phyloP scores from a whole-genome alignment of 2,888 invertebrate species.

The Myopa tessellatipennis region DNA sequence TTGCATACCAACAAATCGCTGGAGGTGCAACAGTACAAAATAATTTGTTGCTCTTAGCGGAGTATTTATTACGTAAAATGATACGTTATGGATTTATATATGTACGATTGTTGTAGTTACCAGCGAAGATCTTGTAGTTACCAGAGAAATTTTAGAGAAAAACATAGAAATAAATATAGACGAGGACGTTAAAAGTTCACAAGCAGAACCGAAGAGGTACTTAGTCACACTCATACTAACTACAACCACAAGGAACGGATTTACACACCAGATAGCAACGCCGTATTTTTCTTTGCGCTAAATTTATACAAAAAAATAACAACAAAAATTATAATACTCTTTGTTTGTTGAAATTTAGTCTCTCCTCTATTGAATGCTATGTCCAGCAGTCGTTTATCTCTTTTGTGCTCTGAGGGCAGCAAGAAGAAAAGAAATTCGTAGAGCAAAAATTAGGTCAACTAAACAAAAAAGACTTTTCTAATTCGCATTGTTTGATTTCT shows the following conservation, averaged over 20 bases:
- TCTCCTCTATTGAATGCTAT: too few relatives aligned
- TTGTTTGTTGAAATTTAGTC: too few relatives aligned
- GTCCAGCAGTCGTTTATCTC: too few relatives aligned
- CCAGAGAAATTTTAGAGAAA: background rate
- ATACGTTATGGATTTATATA: constrained; percentile 42
- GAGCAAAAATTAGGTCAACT: too few relatives aligned
- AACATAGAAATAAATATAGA: background rate
- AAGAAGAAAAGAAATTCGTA: too few relatives aligned
- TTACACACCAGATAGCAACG: background rate
- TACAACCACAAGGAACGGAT: background rate
- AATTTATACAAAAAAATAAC: background rate
- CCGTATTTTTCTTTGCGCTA: too few relatives aligned
- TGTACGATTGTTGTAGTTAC: constrained; percentile 2
- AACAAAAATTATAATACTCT: too few relatives aligned
- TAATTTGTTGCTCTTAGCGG: constrained; percentile 49
- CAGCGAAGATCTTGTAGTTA: background rate
- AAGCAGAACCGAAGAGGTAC: constrained; percentile 2
- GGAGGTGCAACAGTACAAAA: constrained; percentile 46
- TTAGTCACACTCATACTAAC: background rate
- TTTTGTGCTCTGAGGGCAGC: too few relatives aligned
- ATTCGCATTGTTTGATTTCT: too few relatives aligned
- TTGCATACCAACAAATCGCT: constrained; percentile 30
- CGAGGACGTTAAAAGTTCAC: background rate
- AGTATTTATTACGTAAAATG: constrained; percentile 50
- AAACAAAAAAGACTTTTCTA: too few relatives aligned